phyloP scores from a whole-genome alignment of 2,888 invertebrate species.

The Pimpla rufipes region DNA sequence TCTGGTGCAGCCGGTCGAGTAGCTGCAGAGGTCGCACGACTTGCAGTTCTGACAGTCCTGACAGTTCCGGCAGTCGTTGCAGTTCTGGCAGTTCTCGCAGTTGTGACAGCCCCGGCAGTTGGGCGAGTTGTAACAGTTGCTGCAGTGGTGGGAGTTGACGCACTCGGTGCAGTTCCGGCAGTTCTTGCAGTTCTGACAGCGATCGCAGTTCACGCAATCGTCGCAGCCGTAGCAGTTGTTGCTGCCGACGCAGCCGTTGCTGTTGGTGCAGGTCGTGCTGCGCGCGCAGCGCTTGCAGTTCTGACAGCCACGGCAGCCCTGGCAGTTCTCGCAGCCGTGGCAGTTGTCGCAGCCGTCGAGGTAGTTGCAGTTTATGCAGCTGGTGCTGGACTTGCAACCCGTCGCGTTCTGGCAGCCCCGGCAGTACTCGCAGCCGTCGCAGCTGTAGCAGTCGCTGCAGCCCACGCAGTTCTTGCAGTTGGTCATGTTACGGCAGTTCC shows the following conservation, averaged over 20 bases:
- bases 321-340: background rate
- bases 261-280: background rate
- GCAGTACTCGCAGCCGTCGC: background rate
- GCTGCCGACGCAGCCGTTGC: background rate
- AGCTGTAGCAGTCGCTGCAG: background rate
- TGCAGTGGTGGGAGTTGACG: background rate
- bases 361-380: background rate
- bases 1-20: too few relatives aligned
- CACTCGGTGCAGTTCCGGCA: background rate
- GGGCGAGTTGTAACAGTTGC: too few relatives aligned
- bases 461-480: conserved; percentile 3
- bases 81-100: too few relatives aligned
- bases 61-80: background rate
- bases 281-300: too few relatives aligned
- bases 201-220: background rate
- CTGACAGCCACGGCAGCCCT: too few relatives aligned
- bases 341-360: background rate
- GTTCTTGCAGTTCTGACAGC: background rate
- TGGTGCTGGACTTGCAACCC: background rate
- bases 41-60: background rate
- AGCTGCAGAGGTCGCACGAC: too few relatives aligned
- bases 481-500: background rate
- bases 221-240: too few relatives aligned
- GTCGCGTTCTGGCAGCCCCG: too few relatives aligned
- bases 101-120: too few relatives aligned